Evolutionary conservation across 2,113 vertebrate species (phyloP).

Genomic region (Salvator merianae): DNA sequence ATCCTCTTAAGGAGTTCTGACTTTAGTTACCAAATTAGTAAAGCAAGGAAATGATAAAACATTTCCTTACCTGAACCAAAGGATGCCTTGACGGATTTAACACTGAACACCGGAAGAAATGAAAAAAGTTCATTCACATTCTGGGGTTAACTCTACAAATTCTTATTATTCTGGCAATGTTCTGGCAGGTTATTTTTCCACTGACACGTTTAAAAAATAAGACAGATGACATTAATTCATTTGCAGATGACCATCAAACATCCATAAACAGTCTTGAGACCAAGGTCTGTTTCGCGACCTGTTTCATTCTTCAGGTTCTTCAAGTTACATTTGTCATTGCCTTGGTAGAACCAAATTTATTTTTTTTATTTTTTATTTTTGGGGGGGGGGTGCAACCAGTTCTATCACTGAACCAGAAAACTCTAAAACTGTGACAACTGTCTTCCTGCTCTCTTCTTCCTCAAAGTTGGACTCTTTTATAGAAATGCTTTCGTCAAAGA

Average conservation of each 20-base stretch:
- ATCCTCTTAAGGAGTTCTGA: constrained; percentile 10
- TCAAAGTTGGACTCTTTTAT: constrained; percentile 51
- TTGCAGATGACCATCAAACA: constrained; percentile 34
- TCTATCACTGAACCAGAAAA: constrained; percentile 3
- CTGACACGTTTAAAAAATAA: background rate
- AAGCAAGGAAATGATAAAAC: constrained; percentile 38
- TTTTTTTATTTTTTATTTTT: no score
- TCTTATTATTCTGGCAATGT: constrained; percentile 52
- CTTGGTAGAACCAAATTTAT: background rate
- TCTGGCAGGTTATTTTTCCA: constrained; percentile 27
- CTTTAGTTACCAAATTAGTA: constrained; percentile 31
- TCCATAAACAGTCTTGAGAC: background rate
- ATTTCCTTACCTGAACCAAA: constrained; percentile 1
- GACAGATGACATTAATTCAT: constrained; percentile 32
- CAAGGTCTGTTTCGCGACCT: constrained; percentile 43
- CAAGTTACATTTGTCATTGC: constrained; percentile 1
- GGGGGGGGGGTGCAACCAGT: no score
- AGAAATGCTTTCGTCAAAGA: constrained; percentile 36
- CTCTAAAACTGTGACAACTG: constrained; percentile 1
- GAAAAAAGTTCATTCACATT: constrained; percentile 34
- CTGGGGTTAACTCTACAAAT: background rate
- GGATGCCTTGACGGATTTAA: constrained; percentile 10
- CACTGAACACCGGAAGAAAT: constrained; percentile 21
- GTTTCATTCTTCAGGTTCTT: constrained; percentile 29
- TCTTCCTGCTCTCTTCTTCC: background rate